Evolutionary conservation across 2,113 vertebrate species (phyloP), one percentile per base, ranked within the genome.

Genomic region (Myiopsitta monachus): DNA sequence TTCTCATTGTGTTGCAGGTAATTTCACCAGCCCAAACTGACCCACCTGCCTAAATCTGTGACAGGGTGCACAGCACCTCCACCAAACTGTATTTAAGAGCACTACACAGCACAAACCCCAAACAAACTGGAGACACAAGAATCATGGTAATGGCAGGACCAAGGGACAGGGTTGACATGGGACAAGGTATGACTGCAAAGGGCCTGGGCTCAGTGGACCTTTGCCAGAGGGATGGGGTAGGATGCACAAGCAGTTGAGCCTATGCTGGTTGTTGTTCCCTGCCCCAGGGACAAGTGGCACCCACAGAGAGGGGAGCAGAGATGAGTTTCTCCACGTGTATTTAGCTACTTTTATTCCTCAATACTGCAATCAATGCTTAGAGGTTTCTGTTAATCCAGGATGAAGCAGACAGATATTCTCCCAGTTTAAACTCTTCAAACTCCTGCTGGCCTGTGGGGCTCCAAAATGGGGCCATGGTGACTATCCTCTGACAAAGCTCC

Each of bases 401-500:
- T 36, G 64, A 64, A 64, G 22, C 19, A 11, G 26, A 63, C 19
- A 5, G 22, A 17, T 69, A 39, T 70, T 55, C 26, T 38, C 27
- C 22, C 12, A 49, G 27, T 80, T 57, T 12, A 62, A 68, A 36
- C 7, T 31, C 27, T 31, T 59, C 33, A n/a, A 59, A 59, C 57
- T 59, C 9, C 9, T 44, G n/a, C 9, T 26, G 76, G 52, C 17
- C 51, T 14, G 3, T 2, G 28, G 17, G 8, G 6, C 43, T 74
- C 44, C 69, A 0, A 0, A 0, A 0, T 1, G 0, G 9, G 55
- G 44, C 28, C 38, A 52, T 6, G 4, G 66, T 28, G 30, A 11
- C 46, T 38, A 14, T n/a, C 12, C 7, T 23, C 38, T 64, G 47
- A 33, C 61, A 68, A 13, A n/a, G 46, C 27, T 38, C 5, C 24